Evolutionary conservation across 2,888 invertebrate species (phyloP).

Genomic region (Sphaerophoria taeniata): DNA sequence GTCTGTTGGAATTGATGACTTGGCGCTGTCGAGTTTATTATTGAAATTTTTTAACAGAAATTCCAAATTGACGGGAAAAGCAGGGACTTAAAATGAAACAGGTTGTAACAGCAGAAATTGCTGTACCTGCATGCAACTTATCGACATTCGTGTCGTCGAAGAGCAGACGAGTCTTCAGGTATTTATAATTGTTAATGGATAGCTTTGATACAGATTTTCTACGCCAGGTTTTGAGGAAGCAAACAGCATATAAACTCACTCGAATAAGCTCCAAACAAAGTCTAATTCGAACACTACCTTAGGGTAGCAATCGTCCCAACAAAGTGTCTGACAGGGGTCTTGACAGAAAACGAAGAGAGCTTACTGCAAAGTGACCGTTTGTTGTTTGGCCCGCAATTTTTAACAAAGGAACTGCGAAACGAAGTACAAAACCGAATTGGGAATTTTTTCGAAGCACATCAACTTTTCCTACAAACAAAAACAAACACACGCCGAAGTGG

Average conservation of each 20-base stretch:
- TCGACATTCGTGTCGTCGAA: too few species aligned
- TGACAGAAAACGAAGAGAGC: conserved; percentile 54
- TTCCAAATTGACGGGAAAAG: too few species aligned
- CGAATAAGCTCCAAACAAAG: conserved; percentile 43
- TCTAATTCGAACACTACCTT: conserved; percentile 25
- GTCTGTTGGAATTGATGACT: conserved; percentile 6
- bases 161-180: too few species aligned
- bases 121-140: too few species aligned
- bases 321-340: conserved; percentile 48
- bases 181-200: too few species aligned
- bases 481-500: background rate
- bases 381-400: conserved; percentile 58
- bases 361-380: conserved; percentile 60
- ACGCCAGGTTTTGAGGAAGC: too few species aligned
- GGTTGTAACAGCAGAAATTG: too few species aligned
- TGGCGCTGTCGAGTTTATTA: conserved; percentile 26
- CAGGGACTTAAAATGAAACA: too few species aligned
- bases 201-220: too few species aligned
- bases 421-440: conserved; percentile 32
- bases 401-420: conserved; percentile 45
- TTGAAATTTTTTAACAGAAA: background rate
- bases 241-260: too few species aligned
- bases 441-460: conserved; percentile 45
- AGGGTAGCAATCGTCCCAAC: conserved; percentile 20
- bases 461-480: background rate